Evolutionary conservation across 2,113 vertebrate genomes (phyloP).

Genomic region (Hepsetus odoe): DNA sequence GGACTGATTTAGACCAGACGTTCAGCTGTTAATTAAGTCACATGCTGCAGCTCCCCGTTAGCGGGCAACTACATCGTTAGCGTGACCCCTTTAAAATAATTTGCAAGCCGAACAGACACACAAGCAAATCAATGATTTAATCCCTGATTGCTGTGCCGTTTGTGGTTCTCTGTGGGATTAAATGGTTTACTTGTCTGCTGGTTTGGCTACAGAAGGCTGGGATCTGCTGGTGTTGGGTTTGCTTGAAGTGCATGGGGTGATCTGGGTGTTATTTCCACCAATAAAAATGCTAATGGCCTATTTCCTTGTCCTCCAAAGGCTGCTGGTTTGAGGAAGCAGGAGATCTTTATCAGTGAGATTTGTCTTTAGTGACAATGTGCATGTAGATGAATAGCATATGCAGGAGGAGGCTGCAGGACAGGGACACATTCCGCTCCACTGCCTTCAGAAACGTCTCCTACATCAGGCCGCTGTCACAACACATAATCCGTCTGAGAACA

Average conservation of each 20-base stretch:
- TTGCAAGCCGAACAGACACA: conserved; percentile 1
- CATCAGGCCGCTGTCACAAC: conserved; percentile 34
- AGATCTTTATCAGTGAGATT: conserved; percentile 31
- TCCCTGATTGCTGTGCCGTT: conserved; percentile 34
- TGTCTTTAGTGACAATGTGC: conserved; percentile 8
- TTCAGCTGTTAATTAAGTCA: conserved; percentile 43
- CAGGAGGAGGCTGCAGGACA: background rate
- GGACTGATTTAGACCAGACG: conserved; percentile 31
- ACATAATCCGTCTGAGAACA: conserved; percentile 1
- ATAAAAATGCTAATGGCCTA: conserved; percentile 47
- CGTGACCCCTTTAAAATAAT: conserved; percentile 10
- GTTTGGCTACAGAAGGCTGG: background rate
- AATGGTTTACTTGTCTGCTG: conserved; percentile 24
- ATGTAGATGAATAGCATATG: conserved; percentile 12
- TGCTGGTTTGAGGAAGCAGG: conserved; percentile 16
- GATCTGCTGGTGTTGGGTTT: background rate
- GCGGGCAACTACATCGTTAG: conserved; percentile 24
- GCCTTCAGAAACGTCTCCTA: conserved; percentile 7
- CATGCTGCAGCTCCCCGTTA: conserved; percentile 11
- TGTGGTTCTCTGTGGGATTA: conserved; percentile 22
- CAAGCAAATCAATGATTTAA: conserved; percentile 33
- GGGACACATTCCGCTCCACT: conserved; percentile 12
- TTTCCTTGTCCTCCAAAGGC: conserved; percentile 30
- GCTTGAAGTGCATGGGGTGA: conserved; percentile 36
- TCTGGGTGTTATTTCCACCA: conserved; percentile 23